Percentiles rank a stretch among this genome's conserved stretches.
Conservation (phyloP, 2,888 invertebrate genomes). For the Drosophila mercatorum region DNA sequence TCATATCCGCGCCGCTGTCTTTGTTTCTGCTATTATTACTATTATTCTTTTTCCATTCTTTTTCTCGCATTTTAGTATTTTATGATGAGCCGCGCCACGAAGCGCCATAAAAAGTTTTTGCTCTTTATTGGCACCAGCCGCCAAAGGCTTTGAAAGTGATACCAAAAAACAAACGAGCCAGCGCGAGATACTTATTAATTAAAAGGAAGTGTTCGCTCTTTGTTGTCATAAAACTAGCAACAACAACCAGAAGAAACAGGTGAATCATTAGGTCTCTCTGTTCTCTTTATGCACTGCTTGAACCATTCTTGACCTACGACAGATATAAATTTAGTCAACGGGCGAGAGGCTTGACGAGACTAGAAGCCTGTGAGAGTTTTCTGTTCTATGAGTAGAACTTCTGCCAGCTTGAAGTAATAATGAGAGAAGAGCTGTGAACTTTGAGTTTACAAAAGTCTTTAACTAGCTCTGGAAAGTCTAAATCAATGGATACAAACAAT, state of each 20-base stretch:
- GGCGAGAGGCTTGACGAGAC: background rate
- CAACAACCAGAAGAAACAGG: background rate
- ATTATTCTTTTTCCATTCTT: background rate
- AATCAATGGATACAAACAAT: background rate
- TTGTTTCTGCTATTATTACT: conserved; percentile 29
- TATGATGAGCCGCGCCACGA: conserved; percentile 46
- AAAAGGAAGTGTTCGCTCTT: conserved; percentile 60
- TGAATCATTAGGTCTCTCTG: conserved; percentile 20
- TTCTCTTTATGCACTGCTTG: background rate
- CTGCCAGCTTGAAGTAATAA: background rate
- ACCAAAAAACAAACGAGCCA: conserved; percentile 16
- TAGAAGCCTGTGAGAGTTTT: background rate
- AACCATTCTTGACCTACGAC: conserved; percentile 1
- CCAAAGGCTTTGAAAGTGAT: conserved; percentile 32
- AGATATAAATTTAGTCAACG: background rate
- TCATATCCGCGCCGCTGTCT: conserved; percentile 66
- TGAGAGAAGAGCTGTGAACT: no score
- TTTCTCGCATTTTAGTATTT: conserved; percentile 45
- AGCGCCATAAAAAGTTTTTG: conserved; percentile 55
- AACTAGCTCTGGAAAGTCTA: no score
- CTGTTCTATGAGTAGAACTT: no score
- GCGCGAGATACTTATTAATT: conserved; percentile 49
- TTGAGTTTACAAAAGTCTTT: no score
- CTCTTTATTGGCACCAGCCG: conserved; percentile 38
- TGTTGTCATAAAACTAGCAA: background rate